These are phyloP conservation scores for Caenorhabditis panamensis DNA, from an alignment of 2,888 invertebrate species.

Conservation along the genomic window DNA sequence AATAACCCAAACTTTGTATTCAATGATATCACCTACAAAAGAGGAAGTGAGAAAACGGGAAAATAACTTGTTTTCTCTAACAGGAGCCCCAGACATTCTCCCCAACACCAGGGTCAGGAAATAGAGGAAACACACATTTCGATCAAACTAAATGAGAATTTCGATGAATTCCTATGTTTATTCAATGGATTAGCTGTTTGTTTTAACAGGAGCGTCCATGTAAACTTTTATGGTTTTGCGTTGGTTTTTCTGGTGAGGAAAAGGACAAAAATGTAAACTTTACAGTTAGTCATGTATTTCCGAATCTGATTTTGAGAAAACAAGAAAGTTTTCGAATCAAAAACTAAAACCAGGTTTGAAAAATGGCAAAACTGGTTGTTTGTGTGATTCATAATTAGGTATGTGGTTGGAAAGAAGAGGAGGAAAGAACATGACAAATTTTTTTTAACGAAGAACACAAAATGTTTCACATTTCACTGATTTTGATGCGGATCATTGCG, in stretches of 20 bases:
- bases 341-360: background rate
- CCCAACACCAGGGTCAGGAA: background rate
- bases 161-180: conserved; percentile 1
- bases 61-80: background rate
- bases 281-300: conserved; percentile 1
- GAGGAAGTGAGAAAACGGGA: too few species aligned
- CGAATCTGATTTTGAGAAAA: too few species aligned
- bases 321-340: too few species aligned
- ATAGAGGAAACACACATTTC: background rate
- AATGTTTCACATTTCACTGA: background rate
- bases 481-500: background rate
- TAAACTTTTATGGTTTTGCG: conserved; percentile 5
- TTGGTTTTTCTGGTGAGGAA: background rate
- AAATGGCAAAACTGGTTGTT: background rate
- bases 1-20: background rate
- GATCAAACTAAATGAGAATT: background rate
- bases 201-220: conserved; percentile 23
- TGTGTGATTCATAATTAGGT: conserved; percentile 4
- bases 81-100: background rate
- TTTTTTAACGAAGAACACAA: background rate
- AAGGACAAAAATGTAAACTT: background rate
- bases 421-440: background rate
- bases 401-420: too few species aligned
- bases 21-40: conserved; percentile 1
- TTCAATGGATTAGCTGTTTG: conserved; percentile 16